Percentiles rank a stretch among this genome's conserved stretches.
phyloP scores from a whole-genome alignment of 2,888 invertebrate genomes.

The Drosophila gaucha region DNA sequence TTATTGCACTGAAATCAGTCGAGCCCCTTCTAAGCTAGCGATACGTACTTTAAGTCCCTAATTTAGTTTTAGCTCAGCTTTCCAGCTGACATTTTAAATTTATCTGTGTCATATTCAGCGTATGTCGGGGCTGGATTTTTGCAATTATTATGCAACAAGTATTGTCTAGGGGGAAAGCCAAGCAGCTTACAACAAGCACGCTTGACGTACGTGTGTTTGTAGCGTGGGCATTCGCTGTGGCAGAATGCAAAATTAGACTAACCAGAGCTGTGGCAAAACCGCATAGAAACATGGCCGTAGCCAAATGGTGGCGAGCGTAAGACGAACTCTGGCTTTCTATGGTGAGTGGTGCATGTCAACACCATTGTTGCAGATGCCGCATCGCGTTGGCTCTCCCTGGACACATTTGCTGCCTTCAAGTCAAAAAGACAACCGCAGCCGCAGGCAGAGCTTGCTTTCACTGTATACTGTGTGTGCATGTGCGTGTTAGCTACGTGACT shows the following conservation, averaged over 20 bases:
- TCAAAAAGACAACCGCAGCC: constrained; percentile 53
- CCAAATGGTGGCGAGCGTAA: background rate
- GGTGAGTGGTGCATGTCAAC: constrained; percentile 60
- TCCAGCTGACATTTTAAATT: background rate
- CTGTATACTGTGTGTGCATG: constrained; percentile 18
- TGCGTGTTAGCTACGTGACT: constrained; percentile 58
- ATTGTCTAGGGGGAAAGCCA: constrained; percentile 42
- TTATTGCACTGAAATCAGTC: background rate
- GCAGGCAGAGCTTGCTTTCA: constrained; percentile 46
- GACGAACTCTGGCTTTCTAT: constrained; percentile 9
- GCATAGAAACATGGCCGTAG: constrained; percentile 30
- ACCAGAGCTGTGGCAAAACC: constrained; percentile 39
- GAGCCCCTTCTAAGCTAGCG: background rate
- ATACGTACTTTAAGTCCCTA: background rate
- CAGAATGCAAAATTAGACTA: constrained; percentile 58
- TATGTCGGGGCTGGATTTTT: constrained; percentile 11
- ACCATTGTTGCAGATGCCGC: constrained; percentile 55
- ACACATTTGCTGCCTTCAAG: constrained; percentile 58
- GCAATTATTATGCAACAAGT: constrained; percentile 74
- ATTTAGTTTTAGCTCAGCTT: background rate
- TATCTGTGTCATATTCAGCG: constrained; percentile 7
- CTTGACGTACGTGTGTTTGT: constrained; percentile 1
- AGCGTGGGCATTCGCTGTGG: constrained; percentile 38
- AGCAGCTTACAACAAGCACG: constrained; percentile 19
- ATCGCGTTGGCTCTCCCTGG: constrained; percentile 40